Base-by-base conservation (phyloP, 2,888 invertebrate species). In the Microctonus hyperodae region DNA sequence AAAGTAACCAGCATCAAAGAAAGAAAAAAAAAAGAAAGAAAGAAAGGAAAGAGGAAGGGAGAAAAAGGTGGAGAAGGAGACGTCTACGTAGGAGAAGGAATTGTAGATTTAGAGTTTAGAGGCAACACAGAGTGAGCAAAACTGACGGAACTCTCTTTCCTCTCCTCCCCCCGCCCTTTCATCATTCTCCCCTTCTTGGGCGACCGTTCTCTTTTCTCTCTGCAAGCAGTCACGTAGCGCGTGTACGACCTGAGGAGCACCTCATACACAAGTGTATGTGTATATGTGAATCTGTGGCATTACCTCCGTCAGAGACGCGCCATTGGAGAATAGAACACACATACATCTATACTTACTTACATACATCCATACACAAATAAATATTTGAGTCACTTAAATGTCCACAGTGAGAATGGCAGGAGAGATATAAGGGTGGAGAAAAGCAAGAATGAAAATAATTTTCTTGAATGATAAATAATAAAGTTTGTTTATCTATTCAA, bases 151-250 rank as follows among this genome's bases (percentile, higher is more conserved):
- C 5, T 44, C 44, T n/a, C 31, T n/a, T n/a, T 37, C 37, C 4
- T 5, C 13, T 37, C 37, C 37, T 13, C 3, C 13, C 13, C 37
- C 20, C 11, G 16, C 25, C 55, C 28, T 28, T 55, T 55, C n/a
- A n/a, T 10, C 31, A 25, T 33, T 11, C 31, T 33, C n/a, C 44
- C 59, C 23, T 25, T 59, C 28, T 9, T 59, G 51, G 40, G 51
- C 25, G 48, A 51, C 44, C 51, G 58, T 31, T 65, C 64, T 65
- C 63, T 44, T 59, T 59, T 59, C 40, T 53, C 59, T 53, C 55
- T 63, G 40, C 37, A 65, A n/a, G 58, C 31, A 65, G 65, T 65
- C 65, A 65, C 65, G 65, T 65, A 65, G 65, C 53, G 65, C 64
- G 64, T 59, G 59, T 65, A 48, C 59, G 44, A 48, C 59, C 37